Evolutionary conservation across 1,140 invertebrate species (phyloP), one percentile per base, ranked within the genome.

Genomic region (Drosophila sproati): DNA sequence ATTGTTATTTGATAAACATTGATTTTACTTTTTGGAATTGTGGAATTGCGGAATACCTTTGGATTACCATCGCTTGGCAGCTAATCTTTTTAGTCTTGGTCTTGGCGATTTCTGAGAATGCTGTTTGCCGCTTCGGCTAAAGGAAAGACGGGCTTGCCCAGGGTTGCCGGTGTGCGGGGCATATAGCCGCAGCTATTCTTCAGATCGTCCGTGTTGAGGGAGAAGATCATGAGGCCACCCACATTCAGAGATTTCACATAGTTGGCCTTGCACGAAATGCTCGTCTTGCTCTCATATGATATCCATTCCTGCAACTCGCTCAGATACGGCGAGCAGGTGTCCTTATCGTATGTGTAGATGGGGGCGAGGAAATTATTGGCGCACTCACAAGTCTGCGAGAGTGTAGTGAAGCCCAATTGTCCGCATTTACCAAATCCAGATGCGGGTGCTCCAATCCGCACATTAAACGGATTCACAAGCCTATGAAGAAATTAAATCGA

Each of bases 251-350:
- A 92, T 78, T 94, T 94, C 0, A 96, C 94, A 92, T 94, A 97
- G 48, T 94, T 93, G 1, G 95, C 94, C 94, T 98, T 98, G 80
- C 94, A 94, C 59, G 90, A 93, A 0, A 97, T 93, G 93, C 97
- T 98, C 39, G 93, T 88, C 3, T 94, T 92, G 91, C 97, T 95
- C 73, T 99, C 98, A 91, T 96, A 99, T 0, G 97, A 97, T 51
- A 98, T 95, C 98, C 98, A 99, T 88, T 98, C 96, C 4, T 93
- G 93, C 39, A 94, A 93, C 52, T 94, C 94, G 62, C 95, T 96
- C 3, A 96, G 93, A 93, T 97, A 99, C 2, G 97, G 97, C 12
- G 97, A 97, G 74, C 94, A 93, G 28, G 95, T 95, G 29, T 96
- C 94, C 5, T 94, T 85, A 77, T 98, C 96, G 83, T 95, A 96